Base-by-base conservation (phyloP, 2,797 vertebrate species). In the Spinus pinus region DNA sequence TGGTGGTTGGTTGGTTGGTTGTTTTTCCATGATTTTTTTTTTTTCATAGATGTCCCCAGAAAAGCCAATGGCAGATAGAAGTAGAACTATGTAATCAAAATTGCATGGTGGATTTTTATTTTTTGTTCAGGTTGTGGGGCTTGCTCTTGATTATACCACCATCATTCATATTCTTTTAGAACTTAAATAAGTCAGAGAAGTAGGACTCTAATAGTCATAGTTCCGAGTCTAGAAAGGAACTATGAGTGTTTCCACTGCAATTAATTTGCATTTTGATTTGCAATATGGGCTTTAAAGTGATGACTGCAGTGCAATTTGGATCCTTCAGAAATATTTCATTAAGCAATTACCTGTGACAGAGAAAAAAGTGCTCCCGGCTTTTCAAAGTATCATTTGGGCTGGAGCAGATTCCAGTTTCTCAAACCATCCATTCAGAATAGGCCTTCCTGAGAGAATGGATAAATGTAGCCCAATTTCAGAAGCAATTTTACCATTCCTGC, bases 251-350 rank as follows among this genome's bases (percentile, higher is more conserved):
- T 37, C 37, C 8, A 5, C 56, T 81, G 46, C 41, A 79, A 27
- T 14, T 69, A 30, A 75, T 91, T 61, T 81, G 30, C 50, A 41
- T 74, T 89, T 87, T 74, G 33, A 56, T 89, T 85, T 72, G 46
- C 47, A 69, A 6, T 87, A 42, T 37, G 2, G 85, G 9, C 60
- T 81, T 89, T 41, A 8, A 87, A 85, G 21, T n/a, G 35, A 46
- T 57, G 42, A 33, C 42, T 82, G 35, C 41, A 49, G 24, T 75
- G 35, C 42, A 69, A 0, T 89, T 91, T 94, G 46, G 37, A 47
- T 30, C 27, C 24, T 90, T 94, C n/a, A 80, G 79, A 80, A 73
- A 50, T 82, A 75, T 4, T 56, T 69, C 7, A 0, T n/a, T 88
- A 28, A 79, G 30, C 56, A 75, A 75, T 82, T 64, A 74, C 78